These are phyloP conservation scores for Archocentrus centrarchus DNA, from an alignment of 2,113 vertebrate species.

Conservation along the genomic window DNA sequence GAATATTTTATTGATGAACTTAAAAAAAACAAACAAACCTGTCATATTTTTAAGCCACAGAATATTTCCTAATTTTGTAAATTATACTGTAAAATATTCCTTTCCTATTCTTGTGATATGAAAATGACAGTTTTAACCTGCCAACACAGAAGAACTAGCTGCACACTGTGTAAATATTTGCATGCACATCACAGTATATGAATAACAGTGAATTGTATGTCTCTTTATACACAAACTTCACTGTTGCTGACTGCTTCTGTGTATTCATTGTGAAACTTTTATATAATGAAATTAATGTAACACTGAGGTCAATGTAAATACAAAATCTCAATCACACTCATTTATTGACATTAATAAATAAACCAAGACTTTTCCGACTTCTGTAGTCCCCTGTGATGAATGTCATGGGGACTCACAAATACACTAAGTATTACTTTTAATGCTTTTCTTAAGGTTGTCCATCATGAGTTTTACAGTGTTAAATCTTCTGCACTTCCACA, in stretches of 20 bases:
- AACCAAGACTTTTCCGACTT: too few species aligned
- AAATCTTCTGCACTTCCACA: neutral
- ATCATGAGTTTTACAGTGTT: neutral
- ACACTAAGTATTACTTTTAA: too few species aligned
- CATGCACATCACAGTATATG: neutral
- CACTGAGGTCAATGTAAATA: neutral
- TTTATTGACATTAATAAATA: neutral
- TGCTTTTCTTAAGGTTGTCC: neutral
- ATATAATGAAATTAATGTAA: neutral
- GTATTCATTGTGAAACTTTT: neutral
- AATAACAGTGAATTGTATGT: neutral
- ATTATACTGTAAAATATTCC: neutral
- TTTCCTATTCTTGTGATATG: neutral
- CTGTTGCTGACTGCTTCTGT: neutral
- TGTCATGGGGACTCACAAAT: neutral
- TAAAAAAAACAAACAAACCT: too few species aligned
- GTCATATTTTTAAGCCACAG: too few species aligned
- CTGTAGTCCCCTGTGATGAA: neutral
- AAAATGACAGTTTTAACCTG: neutral
- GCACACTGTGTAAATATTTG: too few species aligned
- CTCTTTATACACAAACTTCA: fast-evolving
- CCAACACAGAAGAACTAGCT: neutral
- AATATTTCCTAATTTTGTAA: too few species aligned
- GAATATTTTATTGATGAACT: neutral
- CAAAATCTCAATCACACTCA: neutral